Evolutionary conservation across 2,113 vertebrate genomes (phyloP).

Genomic region (Callipepla squamata): DNA sequence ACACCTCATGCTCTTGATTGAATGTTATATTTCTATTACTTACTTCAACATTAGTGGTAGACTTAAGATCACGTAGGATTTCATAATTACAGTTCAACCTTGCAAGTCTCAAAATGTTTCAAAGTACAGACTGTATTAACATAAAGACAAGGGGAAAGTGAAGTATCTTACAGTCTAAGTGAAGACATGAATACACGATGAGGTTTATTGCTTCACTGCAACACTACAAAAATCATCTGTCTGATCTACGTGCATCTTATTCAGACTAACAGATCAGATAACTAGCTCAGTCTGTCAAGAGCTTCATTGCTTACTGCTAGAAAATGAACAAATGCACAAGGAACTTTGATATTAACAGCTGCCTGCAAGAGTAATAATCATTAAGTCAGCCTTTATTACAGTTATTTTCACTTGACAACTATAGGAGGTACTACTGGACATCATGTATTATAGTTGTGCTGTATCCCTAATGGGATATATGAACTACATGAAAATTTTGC

Average conservation of each 20-base stretch:
- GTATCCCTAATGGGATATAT: rapidly evolving
- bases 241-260: neutral
- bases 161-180: neutral
- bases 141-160: neutral
- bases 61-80: neutral
- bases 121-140: neutral
- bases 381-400: neutral
- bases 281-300: neutral
- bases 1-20: neutral
- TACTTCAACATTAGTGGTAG: neutral
- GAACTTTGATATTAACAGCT: neutral
- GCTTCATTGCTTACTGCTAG: neutral
- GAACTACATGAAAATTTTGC: neutral
- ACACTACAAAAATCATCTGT: neutral
- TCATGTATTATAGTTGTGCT: neutral
- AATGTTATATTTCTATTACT: neutral
- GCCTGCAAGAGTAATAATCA: neutral
- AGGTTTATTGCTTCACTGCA: neutral
- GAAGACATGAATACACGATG: neutral
- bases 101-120: neutral
- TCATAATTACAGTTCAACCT: neutral
- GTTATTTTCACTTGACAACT: neutral
- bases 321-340: neutral
- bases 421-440: neutral
- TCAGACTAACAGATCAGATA: neutral